Evolutionary conservation across 2,888 invertebrate genomes (phyloP).

Genomic region (Drosophila prostipennis): DNA sequence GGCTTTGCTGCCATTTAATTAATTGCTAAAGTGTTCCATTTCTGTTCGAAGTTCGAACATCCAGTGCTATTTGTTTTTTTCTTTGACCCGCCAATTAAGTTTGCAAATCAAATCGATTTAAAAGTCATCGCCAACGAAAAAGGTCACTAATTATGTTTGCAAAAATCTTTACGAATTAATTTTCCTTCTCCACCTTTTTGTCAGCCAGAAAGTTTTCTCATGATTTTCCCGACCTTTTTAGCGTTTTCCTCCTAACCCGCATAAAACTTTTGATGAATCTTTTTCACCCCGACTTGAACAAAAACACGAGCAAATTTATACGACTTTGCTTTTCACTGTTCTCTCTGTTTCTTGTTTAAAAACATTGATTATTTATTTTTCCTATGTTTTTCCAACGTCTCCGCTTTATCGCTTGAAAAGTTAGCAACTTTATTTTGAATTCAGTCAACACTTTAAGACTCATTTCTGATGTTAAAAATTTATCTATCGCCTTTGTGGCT

Average conservation of each 20-base stretch:
- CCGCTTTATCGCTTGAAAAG: background rate
- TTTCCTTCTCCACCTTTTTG: conserved; percentile 28
- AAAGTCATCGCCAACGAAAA: conserved; percentile 17
- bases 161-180: conserved; percentile 29
- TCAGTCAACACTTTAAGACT: conserved; percentile 3
- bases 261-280: conserved; percentile 50
- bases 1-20: conserved; percentile 47
- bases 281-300: conserved; percentile 25
- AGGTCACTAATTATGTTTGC: conserved; percentile 47
- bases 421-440: background rate
- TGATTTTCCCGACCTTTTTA: conserved; percentile 12
- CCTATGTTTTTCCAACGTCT: background rate
- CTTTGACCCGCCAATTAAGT: conserved; percentile 29
- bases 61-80: conserved; percentile 7
- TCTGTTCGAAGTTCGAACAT: conserved; percentile 17
- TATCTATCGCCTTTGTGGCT: background rate
- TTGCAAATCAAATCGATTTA: conserved; percentile 43
- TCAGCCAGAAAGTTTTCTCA: conserved; percentile 14
- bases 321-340: conserved; percentile 10
- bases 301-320: conserved; percentile 13
- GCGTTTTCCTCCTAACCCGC: conserved; percentile 3
- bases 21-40: conserved; percentile 51
- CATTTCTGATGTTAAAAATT: background rate
- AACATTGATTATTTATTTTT: conserved; percentile 7
- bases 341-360: background rate